Base-by-base conservation (phyloP, 1,140 invertebrate genomes). In the Drosophila seguyi region DNA sequence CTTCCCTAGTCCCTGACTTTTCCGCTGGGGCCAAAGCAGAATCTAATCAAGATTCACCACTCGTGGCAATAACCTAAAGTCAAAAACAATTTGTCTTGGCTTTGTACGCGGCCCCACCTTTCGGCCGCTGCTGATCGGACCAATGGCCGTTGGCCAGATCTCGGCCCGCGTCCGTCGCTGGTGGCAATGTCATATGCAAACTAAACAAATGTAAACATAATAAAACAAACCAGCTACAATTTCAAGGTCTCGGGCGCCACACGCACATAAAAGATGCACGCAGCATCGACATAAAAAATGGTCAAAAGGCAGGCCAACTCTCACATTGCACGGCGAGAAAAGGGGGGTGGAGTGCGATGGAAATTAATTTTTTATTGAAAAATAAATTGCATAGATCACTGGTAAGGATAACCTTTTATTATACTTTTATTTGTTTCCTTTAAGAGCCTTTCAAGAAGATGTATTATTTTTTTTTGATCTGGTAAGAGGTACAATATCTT, bases 101-200 rank as follows among this genome's bases (percentile, higher is more conserved):
- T 76, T 79, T 79, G 75, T 80, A 60, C 72, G 61, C 48, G 76
- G 38, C 68, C 75, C 76, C 71, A 53, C 63, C 84, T 55, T 59
- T 59, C 22, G 41, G 63, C 20, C 57, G 65, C 45, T 57, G 63
- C 20, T 52, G 65, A 63, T 60, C 60, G 42, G 42, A 56, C 58
- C 63, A 58, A 38, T 45, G 56, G 47, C 48, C 62, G 39, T 29
- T 42, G 39, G 18, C 31, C 31, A 55, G 59, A 44, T 22, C 36
- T 45, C 44, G 59, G 62, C 45, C 65, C 66, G 67, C 36, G 68
- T 47, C 47, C 65, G 74, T 83, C 57, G 84, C 84, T 88, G 79
- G 75, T 67, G 81, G 86, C 86, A 90, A 91, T 90, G 86, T 78
- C 86, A 91, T 87, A 91, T 91, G 86, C 83, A 91, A 90, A 91